Conservation (phyloP, 30 jellyfish, hydroid and myxozoan species). For the Aurelia sp. region DNA sequence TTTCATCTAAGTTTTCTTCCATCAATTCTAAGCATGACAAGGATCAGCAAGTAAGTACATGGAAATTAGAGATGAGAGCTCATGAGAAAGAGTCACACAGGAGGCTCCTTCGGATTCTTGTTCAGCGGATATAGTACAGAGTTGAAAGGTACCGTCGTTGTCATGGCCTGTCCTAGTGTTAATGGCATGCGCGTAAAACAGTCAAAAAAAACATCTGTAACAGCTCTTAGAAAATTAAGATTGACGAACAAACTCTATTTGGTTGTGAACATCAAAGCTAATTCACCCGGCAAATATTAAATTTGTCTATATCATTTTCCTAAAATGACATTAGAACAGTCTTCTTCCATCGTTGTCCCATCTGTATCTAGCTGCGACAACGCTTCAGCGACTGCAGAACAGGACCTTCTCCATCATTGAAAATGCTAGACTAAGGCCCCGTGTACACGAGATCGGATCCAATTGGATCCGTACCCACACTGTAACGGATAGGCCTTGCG, state of each 20-base stretch:
- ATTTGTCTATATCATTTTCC: slow-evolving; percentile 4
- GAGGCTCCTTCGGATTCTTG: slow-evolving; percentile 19
- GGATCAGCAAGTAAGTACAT: slow-evolving; percentile 33
- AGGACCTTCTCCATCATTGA: no score
- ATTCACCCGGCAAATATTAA: slow-evolving; percentile 36
- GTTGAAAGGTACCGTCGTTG: slow-evolving; percentile 52
- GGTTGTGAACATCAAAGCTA: slow-evolving; percentile 36
- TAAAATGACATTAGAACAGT: no score
- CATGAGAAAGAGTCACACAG: slow-evolving; percentile 41
- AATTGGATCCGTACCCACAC: no score
- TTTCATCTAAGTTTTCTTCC: no score
- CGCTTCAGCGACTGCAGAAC: no score
- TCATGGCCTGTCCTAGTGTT: slow-evolving; percentile 40
- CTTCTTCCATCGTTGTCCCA: no score
- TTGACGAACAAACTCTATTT: slow-evolving; percentile 14
- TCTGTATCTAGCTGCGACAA: no score
- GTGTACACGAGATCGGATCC: no score
- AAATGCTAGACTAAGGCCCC: no score
- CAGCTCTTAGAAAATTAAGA: slow-evolving; percentile 32
- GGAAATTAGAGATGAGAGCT: slow-evolving; percentile 26
- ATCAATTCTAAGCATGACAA: background rate
- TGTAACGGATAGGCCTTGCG: no score
- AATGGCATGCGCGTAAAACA: slow-evolving; percentile 67
- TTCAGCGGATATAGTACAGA: slow-evolving; percentile 46
- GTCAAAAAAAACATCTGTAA: slow-evolving; percentile 44